Evolutionary conservation across 2,113 vertebrate species (phyloP).

Genomic region (Typhlomys cinereus): DNA sequence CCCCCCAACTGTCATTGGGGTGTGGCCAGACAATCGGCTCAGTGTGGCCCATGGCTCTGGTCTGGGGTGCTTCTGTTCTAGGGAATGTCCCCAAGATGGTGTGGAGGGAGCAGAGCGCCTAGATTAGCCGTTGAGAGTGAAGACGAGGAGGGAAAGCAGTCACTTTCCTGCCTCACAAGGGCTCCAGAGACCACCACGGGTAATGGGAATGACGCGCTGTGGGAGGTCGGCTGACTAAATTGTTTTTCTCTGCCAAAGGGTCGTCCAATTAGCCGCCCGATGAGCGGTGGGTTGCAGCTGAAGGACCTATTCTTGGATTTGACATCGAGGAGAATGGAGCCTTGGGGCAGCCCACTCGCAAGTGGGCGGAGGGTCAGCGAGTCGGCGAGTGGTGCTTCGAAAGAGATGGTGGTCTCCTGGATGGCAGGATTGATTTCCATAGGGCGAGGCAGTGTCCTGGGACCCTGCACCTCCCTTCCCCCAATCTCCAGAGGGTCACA

Average conservation of each 20-base stretch:
- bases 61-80: fast-evolving
- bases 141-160: background rate
- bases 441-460: no score
- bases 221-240: slow-evolving; percentile 2
- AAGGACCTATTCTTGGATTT: background rate
- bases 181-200: background rate
- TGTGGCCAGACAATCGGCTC: no score
- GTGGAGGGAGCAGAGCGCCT: fast-evolving
- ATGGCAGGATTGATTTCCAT: background rate
- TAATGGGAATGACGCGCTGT: background rate
- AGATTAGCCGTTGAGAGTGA: background rate
- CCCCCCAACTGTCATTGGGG: fast-evolving
- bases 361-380: fast-evolving
- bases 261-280: background rate
- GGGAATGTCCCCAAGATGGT: fast-evolving
- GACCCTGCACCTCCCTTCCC: no score
- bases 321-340: background rate
- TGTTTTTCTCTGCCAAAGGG: background rate
- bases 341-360: fast-evolving
- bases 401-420: background rate
- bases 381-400: no score
- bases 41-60: background rate
- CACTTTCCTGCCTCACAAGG: background rate
- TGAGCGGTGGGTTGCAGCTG: background rate
- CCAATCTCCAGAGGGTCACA: background rate